A percentile compares a stretch with the other conserved stretches of the same genome.
Conservation (phyloP, 2,888 invertebrate genomes). For the Cantharis flavilabris region DNA sequence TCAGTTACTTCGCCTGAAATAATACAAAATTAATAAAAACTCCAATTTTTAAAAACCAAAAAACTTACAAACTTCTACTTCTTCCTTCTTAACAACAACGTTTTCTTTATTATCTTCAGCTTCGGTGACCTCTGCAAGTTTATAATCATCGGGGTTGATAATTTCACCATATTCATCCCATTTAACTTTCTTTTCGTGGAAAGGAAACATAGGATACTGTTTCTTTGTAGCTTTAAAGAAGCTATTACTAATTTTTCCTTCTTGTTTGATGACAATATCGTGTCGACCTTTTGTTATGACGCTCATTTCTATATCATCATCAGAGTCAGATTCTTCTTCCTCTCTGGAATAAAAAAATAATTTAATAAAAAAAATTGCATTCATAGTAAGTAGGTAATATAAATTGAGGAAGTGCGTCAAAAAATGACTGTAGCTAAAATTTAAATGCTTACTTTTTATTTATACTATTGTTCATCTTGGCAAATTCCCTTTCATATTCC, state of each 20-base stretch:
- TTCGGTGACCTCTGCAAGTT: conserved; percentile 75
- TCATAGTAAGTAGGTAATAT: too few relatives aligned
- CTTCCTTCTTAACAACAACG: conserved; percentile 67
- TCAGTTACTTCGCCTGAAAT: conserved; percentile 62
- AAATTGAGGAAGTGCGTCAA: too few relatives aligned
- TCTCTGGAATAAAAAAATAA: conserved; percentile 58
- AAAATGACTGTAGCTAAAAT: too few relatives aligned
- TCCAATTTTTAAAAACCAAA: neutral
- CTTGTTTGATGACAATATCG: conserved; percentile 84
- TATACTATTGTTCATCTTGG: conserved; percentile 49
- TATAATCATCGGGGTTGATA: conserved; percentile 90
- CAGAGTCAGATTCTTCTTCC: conserved; percentile 78
- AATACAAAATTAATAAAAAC: neutral
- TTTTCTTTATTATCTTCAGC: conserved; percentile 73
- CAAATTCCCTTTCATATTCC: conserved; percentile 70
- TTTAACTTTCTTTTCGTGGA: conserved; percentile 87
- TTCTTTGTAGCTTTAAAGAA: conserved; percentile 89
- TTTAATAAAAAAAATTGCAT: neutral
- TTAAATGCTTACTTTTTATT: conserved; percentile 45
- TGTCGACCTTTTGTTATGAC: conserved; percentile 80
- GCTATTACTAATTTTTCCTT: conserved; percentile 66
- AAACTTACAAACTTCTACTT: conserved; percentile 43
- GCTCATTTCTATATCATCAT: conserved; percentile 83
- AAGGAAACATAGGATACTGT: conserved; percentile 96
- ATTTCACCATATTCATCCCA: conserved; percentile 97